A percentile compares a stretch with the other conserved stretches of the same genome.
Conservation (phyloP, 2,888 invertebrate species). For the Amblyjoppa proteus region DNA sequence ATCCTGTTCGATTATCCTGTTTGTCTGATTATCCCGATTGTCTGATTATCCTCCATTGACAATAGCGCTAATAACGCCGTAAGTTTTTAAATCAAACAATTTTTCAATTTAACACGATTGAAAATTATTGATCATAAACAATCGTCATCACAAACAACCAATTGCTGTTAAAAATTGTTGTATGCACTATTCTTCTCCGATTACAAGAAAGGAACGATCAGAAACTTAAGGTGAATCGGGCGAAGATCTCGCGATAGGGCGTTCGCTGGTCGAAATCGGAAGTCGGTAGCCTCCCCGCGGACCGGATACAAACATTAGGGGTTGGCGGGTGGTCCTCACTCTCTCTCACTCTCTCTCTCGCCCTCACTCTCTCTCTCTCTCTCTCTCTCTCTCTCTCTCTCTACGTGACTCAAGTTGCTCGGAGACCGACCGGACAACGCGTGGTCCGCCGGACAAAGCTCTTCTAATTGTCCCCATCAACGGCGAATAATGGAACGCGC, state of each 20-base stretch:
- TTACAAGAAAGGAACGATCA: neutral
- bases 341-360: no score
- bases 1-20: no score
- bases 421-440: conserved; percentile 76
- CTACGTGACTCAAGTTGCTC: conserved; percentile 78
- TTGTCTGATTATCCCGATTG: no score
- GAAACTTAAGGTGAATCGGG: neutral
- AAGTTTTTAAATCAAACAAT: no score
- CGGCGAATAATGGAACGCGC: conserved; percentile 76
- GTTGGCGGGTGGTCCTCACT: conserved; percentile 80
- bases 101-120: no score
- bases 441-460: conserved; percentile 80
- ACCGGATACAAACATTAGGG: conserved; percentile 82
- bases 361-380: no score
- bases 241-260: neutral
- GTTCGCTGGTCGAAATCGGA: conserved; percentile 58
- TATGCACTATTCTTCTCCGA: neutral
- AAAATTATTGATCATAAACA: no score
- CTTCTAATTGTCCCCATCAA: conserved; percentile 82
- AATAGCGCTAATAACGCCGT: no score
- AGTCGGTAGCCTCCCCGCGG: conserved; percentile 70
- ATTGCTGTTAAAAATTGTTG: no score
- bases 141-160: no score
- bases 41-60: no score
- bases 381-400: conserved; percentile 55